Conservation (phyloP, 2,888 invertebrate species). For the Caenorhabditis virilis region DNA sequence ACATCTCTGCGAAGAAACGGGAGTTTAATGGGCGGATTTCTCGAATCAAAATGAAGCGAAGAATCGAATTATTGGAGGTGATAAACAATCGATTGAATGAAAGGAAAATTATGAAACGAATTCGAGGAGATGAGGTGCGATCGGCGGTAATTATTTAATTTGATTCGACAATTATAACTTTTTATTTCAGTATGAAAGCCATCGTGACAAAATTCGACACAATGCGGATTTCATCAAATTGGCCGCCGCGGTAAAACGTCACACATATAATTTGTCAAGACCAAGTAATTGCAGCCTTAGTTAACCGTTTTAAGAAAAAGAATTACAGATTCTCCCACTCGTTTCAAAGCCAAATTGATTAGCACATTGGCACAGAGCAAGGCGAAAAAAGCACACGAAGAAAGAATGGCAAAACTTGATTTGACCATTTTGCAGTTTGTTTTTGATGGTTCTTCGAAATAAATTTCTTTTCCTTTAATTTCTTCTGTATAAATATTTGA, state of each 20-base stretch:
- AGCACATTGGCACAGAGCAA: background rate
- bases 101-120: constrained; percentile 18
- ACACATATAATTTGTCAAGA: constrained; percentile 23
- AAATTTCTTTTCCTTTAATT: too few relatives aligned
- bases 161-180: background rate
- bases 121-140: constrained; percentile 19
- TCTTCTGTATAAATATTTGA: too few relatives aligned
- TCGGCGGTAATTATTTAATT: constrained; percentile 1
- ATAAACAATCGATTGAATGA: constrained; percentile 17
- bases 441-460: too few relatives aligned
- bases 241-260: constrained; percentile 17
- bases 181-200: background rate
- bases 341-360: background rate
- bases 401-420: background rate
- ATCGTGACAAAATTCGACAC: background rate
- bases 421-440: background rate
- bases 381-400: background rate
- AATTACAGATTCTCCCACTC: background rate
- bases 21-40: constrained; percentile 4
- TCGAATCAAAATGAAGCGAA: constrained; percentile 9
- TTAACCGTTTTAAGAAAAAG: background rate
- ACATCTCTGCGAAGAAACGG: constrained; percentile 7
- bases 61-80: constrained; percentile 16
- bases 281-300: too few relatives aligned
- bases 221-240: constrained; percentile 12